phyloP scores from a whole-genome alignment of 2,888 invertebrate genomes.

The Stratiomys singularior region DNA sequence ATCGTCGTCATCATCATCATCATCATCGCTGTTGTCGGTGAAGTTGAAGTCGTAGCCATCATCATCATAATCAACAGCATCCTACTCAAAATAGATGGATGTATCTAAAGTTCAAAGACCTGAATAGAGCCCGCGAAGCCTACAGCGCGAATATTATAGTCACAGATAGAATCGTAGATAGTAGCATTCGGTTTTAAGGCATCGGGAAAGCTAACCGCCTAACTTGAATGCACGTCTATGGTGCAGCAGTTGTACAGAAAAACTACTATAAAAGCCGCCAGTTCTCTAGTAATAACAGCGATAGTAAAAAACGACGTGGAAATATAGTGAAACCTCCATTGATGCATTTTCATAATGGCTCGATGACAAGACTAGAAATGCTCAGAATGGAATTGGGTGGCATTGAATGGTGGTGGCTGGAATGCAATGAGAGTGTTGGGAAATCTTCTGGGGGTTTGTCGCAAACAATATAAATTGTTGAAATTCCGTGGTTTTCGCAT shows the following conservation, averaged over 20 bases:
- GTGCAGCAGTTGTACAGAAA: neutral
- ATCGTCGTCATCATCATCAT: too few species aligned
- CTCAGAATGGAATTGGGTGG: neutral
- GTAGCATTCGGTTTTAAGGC: neutral
- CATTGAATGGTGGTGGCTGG: neutral
- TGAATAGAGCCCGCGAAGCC: neutral
- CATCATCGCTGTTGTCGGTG: too few species aligned
- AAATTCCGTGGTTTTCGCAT: neutral
- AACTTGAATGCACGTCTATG: neutral
- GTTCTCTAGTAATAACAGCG: conserved; percentile 17
- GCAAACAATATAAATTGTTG: neutral
- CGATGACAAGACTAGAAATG: neutral
- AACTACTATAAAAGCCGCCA: conserved; percentile 16
- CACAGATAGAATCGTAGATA: conserved; percentile 16
- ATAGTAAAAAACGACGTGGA: conserved; percentile 27
- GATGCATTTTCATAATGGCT: conserved; percentile 10
- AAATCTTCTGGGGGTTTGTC: neutral
- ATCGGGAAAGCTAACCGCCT: neutral
- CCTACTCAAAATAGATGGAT: neutral
- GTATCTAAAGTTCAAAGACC: conserved; percentile 37
- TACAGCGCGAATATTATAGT: neutral
- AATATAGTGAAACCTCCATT: conserved; percentile 31
- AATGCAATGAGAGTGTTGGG: neutral
- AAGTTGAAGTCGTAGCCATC: neutral
- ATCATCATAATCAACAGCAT: conserved; percentile 18